Percentiles rank a stretch among this genome's conserved stretches.
Conservation (phyloP, 2,888 invertebrate species). For the Thalpophila matura region DNA sequence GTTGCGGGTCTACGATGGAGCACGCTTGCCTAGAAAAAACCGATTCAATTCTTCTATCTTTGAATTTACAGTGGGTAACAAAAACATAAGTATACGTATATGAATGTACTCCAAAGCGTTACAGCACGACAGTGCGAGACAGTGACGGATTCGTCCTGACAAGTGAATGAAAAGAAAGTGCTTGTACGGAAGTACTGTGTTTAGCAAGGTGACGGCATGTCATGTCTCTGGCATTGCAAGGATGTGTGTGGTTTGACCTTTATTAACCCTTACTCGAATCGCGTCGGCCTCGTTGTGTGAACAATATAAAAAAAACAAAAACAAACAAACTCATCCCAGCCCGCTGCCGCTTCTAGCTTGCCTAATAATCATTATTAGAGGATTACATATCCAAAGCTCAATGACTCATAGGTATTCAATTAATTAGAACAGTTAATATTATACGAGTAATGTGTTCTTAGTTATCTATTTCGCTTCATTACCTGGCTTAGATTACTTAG, state of each 20-base stretch:
- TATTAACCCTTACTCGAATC: neutral
- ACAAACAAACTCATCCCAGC: neutral
- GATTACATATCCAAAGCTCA: constrained; percentile 27
- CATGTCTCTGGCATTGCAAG: neutral
- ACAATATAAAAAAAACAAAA: neutral
- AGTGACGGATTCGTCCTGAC: neutral
- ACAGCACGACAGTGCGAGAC: neutral
- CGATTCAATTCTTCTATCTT: no score
- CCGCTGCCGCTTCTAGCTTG: constrained; percentile 4
- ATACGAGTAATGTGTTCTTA: constrained; percentile 15
- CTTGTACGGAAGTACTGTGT: constrained; percentile 8
- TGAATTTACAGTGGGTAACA: no score
- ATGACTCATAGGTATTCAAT: constrained; percentile 41
- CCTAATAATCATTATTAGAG: neutral
- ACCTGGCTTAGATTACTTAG: constrained; percentile 13
- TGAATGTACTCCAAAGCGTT: no score
- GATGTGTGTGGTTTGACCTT: neutral
- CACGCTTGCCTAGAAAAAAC: no score
- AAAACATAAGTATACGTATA: no score
- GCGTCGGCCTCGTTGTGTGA: no score
- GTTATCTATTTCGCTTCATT: constrained; percentile 33
- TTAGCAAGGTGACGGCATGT: neutral
- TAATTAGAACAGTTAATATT: constrained; percentile 34
- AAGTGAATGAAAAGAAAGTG: constrained; percentile 13
- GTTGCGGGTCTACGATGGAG: no score